Base-by-base conservation (phyloP, 1,140 invertebrate genomes). In the Cotesia glomerata region DNA sequence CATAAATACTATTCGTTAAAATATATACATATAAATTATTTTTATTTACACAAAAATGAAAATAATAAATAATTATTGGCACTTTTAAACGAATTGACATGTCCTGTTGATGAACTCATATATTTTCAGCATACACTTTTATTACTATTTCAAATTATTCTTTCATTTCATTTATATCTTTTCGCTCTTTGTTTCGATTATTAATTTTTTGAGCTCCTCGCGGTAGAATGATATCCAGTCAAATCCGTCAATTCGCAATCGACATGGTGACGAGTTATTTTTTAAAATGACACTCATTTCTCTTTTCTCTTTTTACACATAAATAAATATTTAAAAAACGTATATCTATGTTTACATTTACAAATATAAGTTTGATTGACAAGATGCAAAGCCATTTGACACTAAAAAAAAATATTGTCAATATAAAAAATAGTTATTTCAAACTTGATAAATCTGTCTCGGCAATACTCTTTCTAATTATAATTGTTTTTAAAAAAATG, bases 141-240 rank as follows among this genome's bases (percentile, higher is more conserved):
- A 16, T 54, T 54, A 14, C 16, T 54, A 54, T 14, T 54, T 54
- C 13, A 54, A 14, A 54, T 14, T 54, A 54, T 64, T 64, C 4
- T n/a, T 4, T 36, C 35, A 8, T 64, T 45, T 64, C 13, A 16
- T 49, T 39, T 13, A 36, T 64, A 3, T 64, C 16, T 64, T 35
- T 51, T 51, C n/a, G 36, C 14, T 36, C 14, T 65, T 65, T 65
- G 14, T 65, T 14, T 51, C 8, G 14, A 9, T 9, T 67, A 67
- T 67, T 56, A 16, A 56, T 52, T 67, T 67, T 54, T 54, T 65
- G 36, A 35, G 26, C n/a, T 67, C 49, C 13, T 67, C 65, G 49
- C 16, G 49, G 51, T 35, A 13, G 26, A 13, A 35, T 67, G 26
- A 67, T 65, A 14, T 49, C 2, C 39, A n/a, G 63, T 65, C 63